Evolutionary conservation across 2,888 invertebrate species (phyloP).

Genomic region (Melanargia galathea): DNA sequence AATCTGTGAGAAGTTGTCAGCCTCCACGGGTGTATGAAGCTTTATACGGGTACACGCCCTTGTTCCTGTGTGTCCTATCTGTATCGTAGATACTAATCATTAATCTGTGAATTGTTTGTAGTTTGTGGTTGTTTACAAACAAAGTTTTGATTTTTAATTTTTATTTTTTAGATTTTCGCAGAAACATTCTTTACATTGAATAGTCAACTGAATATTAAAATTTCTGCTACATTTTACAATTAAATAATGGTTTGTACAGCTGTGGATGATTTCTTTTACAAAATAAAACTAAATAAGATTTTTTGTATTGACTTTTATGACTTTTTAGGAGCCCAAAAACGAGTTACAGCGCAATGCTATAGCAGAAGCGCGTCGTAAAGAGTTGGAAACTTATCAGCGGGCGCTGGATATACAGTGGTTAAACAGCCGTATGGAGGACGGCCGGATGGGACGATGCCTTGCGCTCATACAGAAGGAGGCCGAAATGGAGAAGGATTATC

Average conservation of each 20-base stretch:
- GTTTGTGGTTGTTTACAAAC: no score
- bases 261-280: neutral
- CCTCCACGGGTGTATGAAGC: no score
- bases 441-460: conserved; percentile 68
- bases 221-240: no score
- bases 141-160: no score
- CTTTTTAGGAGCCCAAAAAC: conserved; percentile 59
- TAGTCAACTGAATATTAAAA: no score
- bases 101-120: no score
- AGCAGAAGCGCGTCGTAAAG: conserved; percentile 53
- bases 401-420: conserved; percentile 71
- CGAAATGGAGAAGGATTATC: conserved; percentile 71
- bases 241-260: neutral
- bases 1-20: no score
- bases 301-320: neutral
- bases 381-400: conserved; percentile 60
- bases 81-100: no score
- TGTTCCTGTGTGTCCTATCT: no score
- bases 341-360: conserved; percentile 66
- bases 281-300: neutral
- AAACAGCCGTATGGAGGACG: conserved; percentile 71
- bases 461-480: conserved; percentile 68
- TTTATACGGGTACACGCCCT: no score
- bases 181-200: no score
- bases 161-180: no score